phyloP scores from a whole-genome alignment of 2,888 invertebrate genomes.

The Ellobium chinense region DNA sequence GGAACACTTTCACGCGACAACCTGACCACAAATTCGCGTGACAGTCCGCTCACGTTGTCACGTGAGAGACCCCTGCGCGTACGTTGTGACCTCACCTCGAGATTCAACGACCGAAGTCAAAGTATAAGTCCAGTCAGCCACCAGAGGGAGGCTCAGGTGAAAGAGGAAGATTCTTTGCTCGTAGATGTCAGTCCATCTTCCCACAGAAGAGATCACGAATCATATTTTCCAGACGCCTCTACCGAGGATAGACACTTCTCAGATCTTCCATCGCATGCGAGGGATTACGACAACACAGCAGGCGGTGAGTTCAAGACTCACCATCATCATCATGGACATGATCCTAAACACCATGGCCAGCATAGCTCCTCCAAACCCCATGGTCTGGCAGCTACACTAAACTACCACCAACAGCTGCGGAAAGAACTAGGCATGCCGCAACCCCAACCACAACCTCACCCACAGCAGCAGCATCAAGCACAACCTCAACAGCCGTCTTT shows the following conservation, averaged over 20 bases:
- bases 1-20: too few species aligned
- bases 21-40: too few species aligned
- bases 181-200: neutral
- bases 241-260: constrained; percentile 2
- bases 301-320: neutral
- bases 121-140: constrained; percentile 36
- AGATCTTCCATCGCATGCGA: neutral
- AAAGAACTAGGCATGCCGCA: constrained; percentile 43
- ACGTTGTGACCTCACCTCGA: neutral
- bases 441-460: neutral
- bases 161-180: neutral
- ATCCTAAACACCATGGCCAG: neutral
- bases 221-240: neutral
- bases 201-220: neutral
- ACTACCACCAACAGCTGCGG: constrained; percentile 44
- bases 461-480: constrained; percentile 13
- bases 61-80: neutral
- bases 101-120: constrained; percentile 32
- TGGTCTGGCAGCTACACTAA: constrained; percentile 30
- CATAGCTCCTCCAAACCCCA: neutral
- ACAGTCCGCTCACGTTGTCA: neutral
- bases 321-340: neutral
- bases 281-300: constrained; percentile 19
- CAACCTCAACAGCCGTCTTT: neutral
- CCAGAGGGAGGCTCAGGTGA: neutral